These are phyloP conservation scores for Nannobrachium achirus DNA, from an alignment of 2,113 vertebrate species.

Conservation along the genomic window DNA sequence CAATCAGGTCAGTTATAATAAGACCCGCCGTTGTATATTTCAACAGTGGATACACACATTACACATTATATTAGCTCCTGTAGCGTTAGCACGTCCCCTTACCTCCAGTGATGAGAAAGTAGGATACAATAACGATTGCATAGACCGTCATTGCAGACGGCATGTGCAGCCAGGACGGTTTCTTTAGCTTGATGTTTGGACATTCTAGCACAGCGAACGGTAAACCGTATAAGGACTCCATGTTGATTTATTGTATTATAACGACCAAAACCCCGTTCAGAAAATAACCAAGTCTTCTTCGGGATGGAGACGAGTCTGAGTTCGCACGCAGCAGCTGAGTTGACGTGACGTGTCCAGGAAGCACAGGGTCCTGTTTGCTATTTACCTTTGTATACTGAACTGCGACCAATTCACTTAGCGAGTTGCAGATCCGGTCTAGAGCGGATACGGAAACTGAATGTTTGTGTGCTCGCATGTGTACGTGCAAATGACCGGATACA, in stretches of 20 bases:
- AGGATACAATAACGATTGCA: slow-evolving; percentile 94
- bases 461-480: no score
- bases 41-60: no score
- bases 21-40: no score
- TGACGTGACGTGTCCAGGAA: slow-evolving; percentile 84
- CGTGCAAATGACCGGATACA: no score
- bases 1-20: no score
- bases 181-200: slow-evolving; percentile 96
- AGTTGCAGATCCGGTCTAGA: no score
- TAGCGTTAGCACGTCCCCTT: slow-evolving; percentile 40
- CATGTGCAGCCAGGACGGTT: slow-evolving; percentile 96
- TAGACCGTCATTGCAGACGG: slow-evolving; percentile 99
- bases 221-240: slow-evolving; percentile 91
- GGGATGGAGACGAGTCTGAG: slow-evolving; percentile 7
- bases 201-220: slow-evolving; percentile 93
- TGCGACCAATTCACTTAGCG: no score
- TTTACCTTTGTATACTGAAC: neutral
- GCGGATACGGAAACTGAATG: no score
- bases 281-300: neutral
- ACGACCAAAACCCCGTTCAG: neutral
- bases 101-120: slow-evolving; percentile 99
- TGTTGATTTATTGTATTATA: slow-evolving; percentile 38
- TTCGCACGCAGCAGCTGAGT: slow-evolving; percentile 29
- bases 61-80: neutral
- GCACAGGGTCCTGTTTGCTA: slow-evolving; percentile 15